Evolutionary conservation across 2,888 invertebrate genomes (phyloP).

Genomic region (Andrena trimmerana): DNA sequence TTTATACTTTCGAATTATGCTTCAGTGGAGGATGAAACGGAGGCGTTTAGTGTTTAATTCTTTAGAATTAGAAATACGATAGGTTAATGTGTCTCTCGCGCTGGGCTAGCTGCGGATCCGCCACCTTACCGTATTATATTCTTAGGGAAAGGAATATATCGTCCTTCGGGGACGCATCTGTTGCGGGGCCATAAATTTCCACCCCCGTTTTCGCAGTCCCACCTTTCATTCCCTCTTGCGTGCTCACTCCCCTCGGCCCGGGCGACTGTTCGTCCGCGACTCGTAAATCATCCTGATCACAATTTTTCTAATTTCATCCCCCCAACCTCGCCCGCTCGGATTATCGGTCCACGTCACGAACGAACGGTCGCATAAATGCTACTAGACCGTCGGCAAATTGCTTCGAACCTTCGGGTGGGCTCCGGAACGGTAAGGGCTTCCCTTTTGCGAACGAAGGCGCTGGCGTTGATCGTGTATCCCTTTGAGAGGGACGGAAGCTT

Average conservation of each 20-base stretch:
- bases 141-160: constrained; percentile 71
- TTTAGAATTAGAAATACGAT: constrained; percentile 40
- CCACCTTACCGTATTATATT: constrained; percentile 59
- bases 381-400: constrained; percentile 42
- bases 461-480: background rate
- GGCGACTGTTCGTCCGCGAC: constrained; percentile 48
- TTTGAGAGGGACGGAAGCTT: background rate
- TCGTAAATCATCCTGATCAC: constrained; percentile 70
- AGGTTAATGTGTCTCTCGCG: constrained; percentile 56
- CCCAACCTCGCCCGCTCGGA: constrained; percentile 10
- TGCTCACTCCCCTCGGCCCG: constrained; percentile 5
- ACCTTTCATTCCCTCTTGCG: constrained; percentile 51
- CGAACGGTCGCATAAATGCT: constrained; percentile 43
- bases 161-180: constrained; percentile 75
- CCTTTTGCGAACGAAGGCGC: background rate
- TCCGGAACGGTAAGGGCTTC: background rate
- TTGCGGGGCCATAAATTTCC: constrained; percentile 72
- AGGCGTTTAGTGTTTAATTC: no score
- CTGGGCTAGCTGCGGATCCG: constrained; percentile 45
- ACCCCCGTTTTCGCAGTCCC: constrained; percentile 51
- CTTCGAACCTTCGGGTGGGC: constrained; percentile 8
- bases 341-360: constrained; percentile 59
- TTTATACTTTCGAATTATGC: background rate
- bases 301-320: constrained; percentile 67
- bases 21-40: no score